These are phyloP conservation scores for Brachionichthys hirsutus DNA, from an alignment of 2,113 vertebrate genomes.

Conservation along the genomic window DNA sequence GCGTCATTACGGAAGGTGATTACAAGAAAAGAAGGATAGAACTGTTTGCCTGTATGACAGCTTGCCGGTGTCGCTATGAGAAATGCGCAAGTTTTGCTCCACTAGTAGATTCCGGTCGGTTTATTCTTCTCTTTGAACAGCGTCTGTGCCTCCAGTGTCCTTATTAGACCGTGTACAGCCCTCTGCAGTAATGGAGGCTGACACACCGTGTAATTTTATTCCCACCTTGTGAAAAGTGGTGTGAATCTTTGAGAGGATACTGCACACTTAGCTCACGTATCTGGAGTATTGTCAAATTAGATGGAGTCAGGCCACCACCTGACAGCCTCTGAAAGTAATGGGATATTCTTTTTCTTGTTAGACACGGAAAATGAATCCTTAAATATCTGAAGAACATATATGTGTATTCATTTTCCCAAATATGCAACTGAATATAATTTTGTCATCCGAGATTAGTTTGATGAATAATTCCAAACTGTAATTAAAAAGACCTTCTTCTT, in stretches of 20 bases:
- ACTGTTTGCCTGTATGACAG: slow-evolving; percentile 8
- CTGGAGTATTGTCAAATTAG: too few relatives aligned
- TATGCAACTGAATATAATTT: not conserved
- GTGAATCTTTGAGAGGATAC: slow-evolving; percentile 2
- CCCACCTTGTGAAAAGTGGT: slow-evolving; percentile 36
- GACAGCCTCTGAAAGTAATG: too few relatives aligned
- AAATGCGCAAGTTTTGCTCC: slow-evolving; percentile 30
- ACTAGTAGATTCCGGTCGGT: slow-evolving; percentile 16
- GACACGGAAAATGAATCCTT: not conserved
- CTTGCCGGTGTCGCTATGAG: slow-evolving; percentile 21
- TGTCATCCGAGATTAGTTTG: slow-evolving; percentile 2
- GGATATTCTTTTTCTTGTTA: not conserved
- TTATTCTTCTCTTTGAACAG: slow-evolving; percentile 22
- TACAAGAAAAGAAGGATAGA: slow-evolving; percentile 30
- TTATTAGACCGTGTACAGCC: slow-evolving; percentile 27
- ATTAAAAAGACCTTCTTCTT: slow-evolving; percentile 37
- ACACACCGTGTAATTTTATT: slow-evolving; percentile 31
- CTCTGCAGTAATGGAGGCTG: slow-evolving; percentile 37
- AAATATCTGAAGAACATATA: too few relatives aligned
- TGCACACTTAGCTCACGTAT: not conserved
- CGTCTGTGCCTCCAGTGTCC: slow-evolving; percentile 31
- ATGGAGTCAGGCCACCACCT: too few relatives aligned
- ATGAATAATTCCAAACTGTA: slow-evolving; percentile 31
- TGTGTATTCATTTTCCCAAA: too few relatives aligned
- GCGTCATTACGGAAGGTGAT: slow-evolving; percentile 41